Conservation (phyloP, 2,797 vertebrate genomes). For the Mareca penelope region DNA sequence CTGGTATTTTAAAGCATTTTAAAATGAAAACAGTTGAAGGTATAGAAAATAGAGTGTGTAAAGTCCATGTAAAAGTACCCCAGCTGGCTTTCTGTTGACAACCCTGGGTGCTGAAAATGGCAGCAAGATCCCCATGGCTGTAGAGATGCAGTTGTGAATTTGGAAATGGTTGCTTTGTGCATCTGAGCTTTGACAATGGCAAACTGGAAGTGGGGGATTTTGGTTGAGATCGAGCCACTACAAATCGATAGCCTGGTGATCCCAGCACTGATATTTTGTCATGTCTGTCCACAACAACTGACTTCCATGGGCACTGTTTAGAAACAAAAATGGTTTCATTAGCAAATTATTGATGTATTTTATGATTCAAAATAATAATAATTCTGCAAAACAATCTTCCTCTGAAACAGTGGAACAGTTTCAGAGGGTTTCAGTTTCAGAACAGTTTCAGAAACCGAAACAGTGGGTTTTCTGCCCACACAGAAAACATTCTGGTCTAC, state of each 20-base stretch:
- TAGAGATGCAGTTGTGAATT: not conserved
- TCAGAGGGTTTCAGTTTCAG: not conserved
- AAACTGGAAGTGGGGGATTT: not conserved
- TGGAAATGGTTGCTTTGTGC: conserved; percentile 10
- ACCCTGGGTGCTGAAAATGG: not conserved
- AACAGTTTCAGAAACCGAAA: not conserved
- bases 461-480: not conserved
- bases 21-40: not conserved
- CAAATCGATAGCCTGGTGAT: not conserved
- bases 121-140: not conserved
- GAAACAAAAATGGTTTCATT: not conserved
- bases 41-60: not conserved
- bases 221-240: not conserved
- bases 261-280: not conserved
- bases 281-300: not conserved
- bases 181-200: conserved; percentile 47
- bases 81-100: not conserved
- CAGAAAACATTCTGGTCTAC: not conserved
- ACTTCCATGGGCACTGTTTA: not conserved
- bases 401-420: not conserved
- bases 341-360: not conserved
- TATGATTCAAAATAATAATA: not conserved
- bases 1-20: not conserved
- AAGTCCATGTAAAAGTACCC: not conserved
- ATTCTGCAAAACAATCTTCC: not conserved